Conservation (phyloP, 2,113 vertebrate species). For the Beaufortia kweichowensis region DNA sequence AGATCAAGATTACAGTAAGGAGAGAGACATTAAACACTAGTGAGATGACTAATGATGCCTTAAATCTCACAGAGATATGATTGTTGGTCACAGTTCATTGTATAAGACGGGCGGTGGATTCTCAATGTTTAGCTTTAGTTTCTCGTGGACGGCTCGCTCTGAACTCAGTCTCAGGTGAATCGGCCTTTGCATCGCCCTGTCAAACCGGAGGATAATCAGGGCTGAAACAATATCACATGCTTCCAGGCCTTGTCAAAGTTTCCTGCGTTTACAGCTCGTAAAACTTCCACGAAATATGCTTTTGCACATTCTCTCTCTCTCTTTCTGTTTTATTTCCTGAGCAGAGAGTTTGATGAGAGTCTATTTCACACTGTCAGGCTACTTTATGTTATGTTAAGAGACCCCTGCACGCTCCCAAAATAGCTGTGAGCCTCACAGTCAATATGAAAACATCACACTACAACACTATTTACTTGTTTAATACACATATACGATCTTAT, state of each 20-base stretch:
- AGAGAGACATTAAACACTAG: too few relatives aligned
- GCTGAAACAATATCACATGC: slow-evolving; percentile 49
- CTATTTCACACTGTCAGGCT: slow-evolving; percentile 34
- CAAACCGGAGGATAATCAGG: slow-evolving; percentile 42
- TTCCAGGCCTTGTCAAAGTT: slow-evolving; percentile 53
- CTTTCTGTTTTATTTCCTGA: slow-evolving; percentile 44
- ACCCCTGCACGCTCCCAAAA: slow-evolving; percentile 18
- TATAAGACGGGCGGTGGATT: slow-evolving; percentile 19
- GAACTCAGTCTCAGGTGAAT: background rate
- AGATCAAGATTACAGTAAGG: too few relatives aligned
- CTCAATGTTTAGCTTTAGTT: background rate
- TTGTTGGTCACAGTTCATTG: slow-evolving; percentile 35
- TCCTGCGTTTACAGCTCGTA: slow-evolving; percentile 51
- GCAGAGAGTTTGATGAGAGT: slow-evolving; percentile 35
- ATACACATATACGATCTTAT: background rate
- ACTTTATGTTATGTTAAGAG: slow-evolving; percentile 23
- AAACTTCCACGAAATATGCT: slow-evolving; percentile 43
- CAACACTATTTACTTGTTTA: slow-evolving; percentile 24
- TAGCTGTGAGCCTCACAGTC: slow-evolving; percentile 18
- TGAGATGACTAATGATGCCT: background rate
- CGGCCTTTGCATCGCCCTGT: slow-evolving; percentile 5
- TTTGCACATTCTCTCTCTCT: background rate
- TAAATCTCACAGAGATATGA: slow-evolving; percentile 20
- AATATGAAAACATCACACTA: too few relatives aligned
- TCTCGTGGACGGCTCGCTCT: background rate